Base-by-base conservation (phyloP, 2,113 vertebrate species). In the Polypterus bichir region DNA sequence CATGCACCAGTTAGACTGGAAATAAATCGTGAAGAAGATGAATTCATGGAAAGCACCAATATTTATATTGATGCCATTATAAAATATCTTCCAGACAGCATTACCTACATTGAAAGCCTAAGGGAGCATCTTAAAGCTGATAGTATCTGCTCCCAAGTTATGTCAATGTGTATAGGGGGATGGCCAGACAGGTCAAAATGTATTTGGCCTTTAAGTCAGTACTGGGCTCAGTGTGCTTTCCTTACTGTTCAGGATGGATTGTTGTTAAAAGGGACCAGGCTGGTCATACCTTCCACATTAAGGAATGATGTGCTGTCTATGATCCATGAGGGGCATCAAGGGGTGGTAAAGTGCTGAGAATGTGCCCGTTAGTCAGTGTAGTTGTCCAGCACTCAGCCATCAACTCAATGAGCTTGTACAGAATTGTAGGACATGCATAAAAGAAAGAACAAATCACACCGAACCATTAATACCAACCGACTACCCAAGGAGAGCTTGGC, bases 61-160 rank as follows among this genome's bases (percentile, higher is more conserved):
- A 27, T 64, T 44, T 56, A 64, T 64, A 9, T 49, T 44, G 51
- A 64, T 59, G 9, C 49, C 5, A 56, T 63, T 52, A 57, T 53
- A 48, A 63, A 63, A 27, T 27, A 27, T 27, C 27, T 27, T 27
- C 27, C 27, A 27, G 27, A 27, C 27, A 27, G 27, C 57, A 48
- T 51, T 58, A 47, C 59, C 11, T 47, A 64, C 54, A 7, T 47
- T 44, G 27, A 64, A 49, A 49, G 45, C 55, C 49, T 3, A 10
- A n/a, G 54, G 27, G 27, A 27, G 27, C 27, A 27, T 27, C 27
- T 48, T n/a, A 49, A 47, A 48, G 11, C 48, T 45, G 47, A 64
- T 3, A 47, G 48, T 2, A 3, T 5, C 9, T 6, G 4, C 45
- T 7, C 48, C 4, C 5, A 59, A 59, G 48, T 48, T 5, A 47